These are phyloP conservation scores for Erpobdella octoculata DNA, from an alignment of 2,888 invertebrate species.

Conservation along the genomic window DNA sequence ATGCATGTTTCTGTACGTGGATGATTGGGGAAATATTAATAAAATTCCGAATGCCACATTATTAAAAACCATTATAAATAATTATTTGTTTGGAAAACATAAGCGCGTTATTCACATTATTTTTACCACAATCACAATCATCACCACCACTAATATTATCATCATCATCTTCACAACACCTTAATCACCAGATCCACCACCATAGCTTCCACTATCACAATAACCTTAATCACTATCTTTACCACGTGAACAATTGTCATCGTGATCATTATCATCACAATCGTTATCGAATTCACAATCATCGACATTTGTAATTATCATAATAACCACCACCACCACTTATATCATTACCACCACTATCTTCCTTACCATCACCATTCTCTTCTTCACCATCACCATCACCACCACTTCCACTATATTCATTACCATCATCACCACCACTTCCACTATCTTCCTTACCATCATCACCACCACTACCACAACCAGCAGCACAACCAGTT, in stretches of 20 bases:
- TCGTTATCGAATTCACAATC: background rate
- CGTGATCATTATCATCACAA: background rate
- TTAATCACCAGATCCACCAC: no score
- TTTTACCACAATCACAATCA: background rate
- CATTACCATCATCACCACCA: conserved; percentile 20
- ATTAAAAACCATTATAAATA: no score
- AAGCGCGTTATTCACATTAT: background rate
- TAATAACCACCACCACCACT: background rate
- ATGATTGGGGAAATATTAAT: no score
- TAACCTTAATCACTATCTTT: no score
- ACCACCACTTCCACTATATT: conserved; percentile 7
- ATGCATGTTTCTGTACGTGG: no score
- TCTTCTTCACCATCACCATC: conserved; percentile 16
- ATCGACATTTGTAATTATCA: background rate
- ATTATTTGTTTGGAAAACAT: no score
- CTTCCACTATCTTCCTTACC: background rate
- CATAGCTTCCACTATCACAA: no score
- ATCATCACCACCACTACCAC: conserved; percentile 17
- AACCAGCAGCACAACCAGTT: background rate
- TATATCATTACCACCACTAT: background rate
- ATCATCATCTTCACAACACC: background rate
- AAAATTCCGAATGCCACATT: no score
- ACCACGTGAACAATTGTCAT: no score
- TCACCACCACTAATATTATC: background rate
- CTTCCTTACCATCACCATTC: background rate